A percentile compares a stretch with the other conserved stretches of the same genome.
These are phyloP conservation scores for Brienomyrus longianalis DNA, from an alignment of 2,113 vertebrate genomes.

Conservation along the genomic window DNA sequence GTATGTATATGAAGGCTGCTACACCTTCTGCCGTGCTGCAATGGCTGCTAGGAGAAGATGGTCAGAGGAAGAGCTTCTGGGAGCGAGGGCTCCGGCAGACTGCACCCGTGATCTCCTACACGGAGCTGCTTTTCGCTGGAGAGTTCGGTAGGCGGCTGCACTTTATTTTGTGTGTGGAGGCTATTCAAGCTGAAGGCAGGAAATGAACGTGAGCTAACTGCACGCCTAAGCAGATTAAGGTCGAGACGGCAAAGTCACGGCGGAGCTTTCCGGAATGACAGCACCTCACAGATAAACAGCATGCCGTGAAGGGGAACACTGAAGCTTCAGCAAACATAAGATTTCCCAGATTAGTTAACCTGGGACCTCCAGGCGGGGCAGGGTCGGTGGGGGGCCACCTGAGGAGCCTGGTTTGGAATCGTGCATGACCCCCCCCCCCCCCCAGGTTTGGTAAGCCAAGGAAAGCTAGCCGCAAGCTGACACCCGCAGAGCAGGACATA, in stretches of 20 bases:
- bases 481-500: neutral
- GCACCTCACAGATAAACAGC: neutral
- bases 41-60: neutral
- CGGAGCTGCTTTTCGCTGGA: neutral
- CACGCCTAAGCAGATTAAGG: neutral
- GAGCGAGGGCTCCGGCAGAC: neutral
- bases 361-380: too few relatives aligned
- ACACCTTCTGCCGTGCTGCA: neutral
- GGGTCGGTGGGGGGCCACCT: neutral
- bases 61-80: neutral
- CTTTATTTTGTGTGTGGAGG: neutral
- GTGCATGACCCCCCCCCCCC: neutral
- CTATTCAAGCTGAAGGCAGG: constrained; percentile 6
- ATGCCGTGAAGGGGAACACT: neutral
- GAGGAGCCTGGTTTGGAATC: neutral
- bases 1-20: neutral
- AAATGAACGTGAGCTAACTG: neutral
- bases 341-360: neutral
- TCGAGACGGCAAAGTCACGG: too few relatives aligned
- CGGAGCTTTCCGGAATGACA: neutral
- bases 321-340: neutral
- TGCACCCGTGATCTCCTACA: neutral
- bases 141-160: neutral
- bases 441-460: neutral
- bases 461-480: neutral